Conservation (phyloP, 2,113 vertebrate genomes). For the Phocoena phocoena region DNA sequence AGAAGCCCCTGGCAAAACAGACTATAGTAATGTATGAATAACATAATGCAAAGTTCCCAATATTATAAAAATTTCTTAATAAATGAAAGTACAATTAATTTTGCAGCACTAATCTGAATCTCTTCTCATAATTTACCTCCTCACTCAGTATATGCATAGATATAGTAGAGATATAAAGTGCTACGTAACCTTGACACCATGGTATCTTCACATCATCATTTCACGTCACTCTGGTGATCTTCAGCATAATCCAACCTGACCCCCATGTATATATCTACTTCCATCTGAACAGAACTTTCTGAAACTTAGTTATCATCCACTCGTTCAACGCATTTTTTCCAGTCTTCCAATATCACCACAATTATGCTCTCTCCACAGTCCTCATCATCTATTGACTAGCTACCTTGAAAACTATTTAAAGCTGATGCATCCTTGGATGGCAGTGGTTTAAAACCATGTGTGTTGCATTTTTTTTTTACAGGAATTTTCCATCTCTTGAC, state of each 20-base stretch:
- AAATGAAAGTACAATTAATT: not conserved
- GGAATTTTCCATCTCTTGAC: not conserved
- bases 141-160: not conserved
- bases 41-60: not conserved
- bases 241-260: not conserved
- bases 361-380: not conserved
- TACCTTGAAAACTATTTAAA: not conserved
- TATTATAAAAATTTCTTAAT: not conserved
- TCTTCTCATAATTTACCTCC: not conserved
- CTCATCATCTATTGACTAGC: not conserved
- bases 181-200: too few species aligned
- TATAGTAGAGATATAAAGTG: too few species aligned
- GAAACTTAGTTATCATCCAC: not conserved
- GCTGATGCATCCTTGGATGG: not conserved
- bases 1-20: not conserved
- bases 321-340: not conserved
- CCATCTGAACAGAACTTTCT: not conserved
- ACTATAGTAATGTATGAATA: not conserved
- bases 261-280: not conserved
- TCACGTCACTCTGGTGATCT: not conserved
- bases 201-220: not conserved
- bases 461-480: not conserved
- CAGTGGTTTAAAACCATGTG: not conserved
- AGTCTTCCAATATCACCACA: not conserved
- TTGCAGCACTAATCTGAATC: not conserved